Evolutionary conservation across 2,888 invertebrate species (phyloP).

Genomic region (Reticulitermes lucifugus): DNA sequence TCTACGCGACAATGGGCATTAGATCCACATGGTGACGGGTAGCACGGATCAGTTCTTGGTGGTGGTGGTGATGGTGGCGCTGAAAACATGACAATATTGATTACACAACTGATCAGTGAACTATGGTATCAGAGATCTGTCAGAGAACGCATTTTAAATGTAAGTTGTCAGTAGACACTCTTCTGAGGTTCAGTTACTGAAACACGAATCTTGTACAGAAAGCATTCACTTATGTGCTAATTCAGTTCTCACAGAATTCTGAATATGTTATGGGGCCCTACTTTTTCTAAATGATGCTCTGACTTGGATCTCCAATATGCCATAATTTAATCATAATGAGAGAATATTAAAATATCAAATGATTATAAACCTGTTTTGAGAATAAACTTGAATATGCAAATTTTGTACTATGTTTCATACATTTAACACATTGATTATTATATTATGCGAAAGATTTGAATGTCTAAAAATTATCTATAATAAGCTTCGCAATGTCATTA

Average conservation of each 20-base stretch:
- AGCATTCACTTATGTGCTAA: no score
- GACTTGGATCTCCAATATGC: slow-evolving; percentile 1
- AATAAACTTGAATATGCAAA: no score
- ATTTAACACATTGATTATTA: no score
- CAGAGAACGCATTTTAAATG: not conserved
- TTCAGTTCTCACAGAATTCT: no score
- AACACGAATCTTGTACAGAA: no score
- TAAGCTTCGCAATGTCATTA: no score
- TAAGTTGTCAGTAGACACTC: no score
- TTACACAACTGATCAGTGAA: not conserved
- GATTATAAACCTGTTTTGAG: not conserved
- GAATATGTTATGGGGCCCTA: no score
- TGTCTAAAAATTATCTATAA: no score
- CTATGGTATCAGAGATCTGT: slow-evolving; percentile 3
- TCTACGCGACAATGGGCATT: slow-evolving; percentile 63
- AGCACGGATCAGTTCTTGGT: slow-evolving; percentile 51
- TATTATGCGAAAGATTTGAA: no score
- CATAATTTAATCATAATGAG: not conserved
- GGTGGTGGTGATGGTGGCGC: slow-evolving; percentile 45
- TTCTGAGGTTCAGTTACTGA: no score
- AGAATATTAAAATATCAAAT: not conserved
- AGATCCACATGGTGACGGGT: slow-evolving; percentile 77
- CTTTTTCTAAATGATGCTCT: not conserved
- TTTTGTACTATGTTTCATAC: no score
- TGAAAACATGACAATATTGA: slow-evolving; percentile 32